Evolutionary conservation across 2,113 vertebrate genomes (phyloP).

Genomic region (Ellobius talpinus): DNA sequence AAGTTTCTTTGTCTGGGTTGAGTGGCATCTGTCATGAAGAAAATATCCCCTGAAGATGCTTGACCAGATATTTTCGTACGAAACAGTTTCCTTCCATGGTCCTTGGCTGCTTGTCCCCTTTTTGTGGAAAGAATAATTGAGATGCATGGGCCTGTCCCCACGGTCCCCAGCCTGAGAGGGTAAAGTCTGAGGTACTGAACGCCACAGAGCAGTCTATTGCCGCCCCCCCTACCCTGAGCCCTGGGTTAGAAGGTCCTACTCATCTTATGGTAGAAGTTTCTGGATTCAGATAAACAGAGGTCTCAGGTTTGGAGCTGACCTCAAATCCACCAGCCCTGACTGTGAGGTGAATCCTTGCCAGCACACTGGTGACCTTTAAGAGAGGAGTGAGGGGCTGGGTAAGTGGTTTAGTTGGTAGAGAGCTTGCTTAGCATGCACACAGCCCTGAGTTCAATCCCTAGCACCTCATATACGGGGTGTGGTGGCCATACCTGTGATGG

Average conservation of each 20-base stretch:
- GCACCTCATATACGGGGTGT: not conserved
- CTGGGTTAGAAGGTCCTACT: not conserved
- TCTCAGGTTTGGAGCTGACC: constrained; percentile 64
- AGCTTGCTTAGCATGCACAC: not conserved
- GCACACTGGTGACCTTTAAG: constrained; percentile 49
- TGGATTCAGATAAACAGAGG: constrained; percentile 36
- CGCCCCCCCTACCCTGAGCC: too few relatives aligned
- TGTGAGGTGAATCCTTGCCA: constrained; percentile 11
- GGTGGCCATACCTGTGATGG: not conserved
- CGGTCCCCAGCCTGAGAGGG: not conserved
- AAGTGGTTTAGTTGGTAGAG: not conserved
- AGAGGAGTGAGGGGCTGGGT: not conserved
- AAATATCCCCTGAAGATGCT: constrained; percentile 87
- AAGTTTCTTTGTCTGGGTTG: constrained; percentile 72
- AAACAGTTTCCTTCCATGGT: constrained; percentile 84
- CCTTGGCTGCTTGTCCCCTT: constrained; percentile 80
- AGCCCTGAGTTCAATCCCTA: too few relatives aligned
- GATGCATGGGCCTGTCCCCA: not conserved
- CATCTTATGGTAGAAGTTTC: constrained; percentile 5
- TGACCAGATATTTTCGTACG: constrained; percentile 88
- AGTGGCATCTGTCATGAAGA: constrained; percentile 82
- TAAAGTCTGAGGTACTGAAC: not conserved
- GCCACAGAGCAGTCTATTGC: not conserved
- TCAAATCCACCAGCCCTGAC: constrained; percentile 41
- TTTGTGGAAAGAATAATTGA: constrained; percentile 80